A percentile compares a stretch with the other conserved stretches of the same genome.
Evolutionary conservation across 2,113 vertebrate genomes (phyloP).

Genomic region (Coregonus clupeaformis): DNA sequence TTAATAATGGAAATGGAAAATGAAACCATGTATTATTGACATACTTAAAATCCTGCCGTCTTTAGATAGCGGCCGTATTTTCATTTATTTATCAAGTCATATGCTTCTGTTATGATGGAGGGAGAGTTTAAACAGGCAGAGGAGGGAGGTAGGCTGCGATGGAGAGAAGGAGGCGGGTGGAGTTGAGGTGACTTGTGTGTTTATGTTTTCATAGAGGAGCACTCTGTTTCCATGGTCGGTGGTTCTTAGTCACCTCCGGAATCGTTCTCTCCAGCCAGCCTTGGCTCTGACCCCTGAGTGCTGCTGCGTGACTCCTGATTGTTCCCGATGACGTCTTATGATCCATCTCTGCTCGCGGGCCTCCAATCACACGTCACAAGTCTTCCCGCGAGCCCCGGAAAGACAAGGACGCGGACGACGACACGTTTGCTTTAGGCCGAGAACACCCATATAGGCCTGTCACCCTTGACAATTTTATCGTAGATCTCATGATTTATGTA

Average conservation of each 20-base stretch:
- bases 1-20: conserved; percentile 6
- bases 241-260: conserved; percentile 11
- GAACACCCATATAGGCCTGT: no score
- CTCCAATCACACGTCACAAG: conserved; percentile 13
- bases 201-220: conserved; percentile 4
- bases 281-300: conserved; percentile 12
- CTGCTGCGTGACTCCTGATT: conserved; percentile 9
- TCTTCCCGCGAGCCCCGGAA: conserved; percentile 47
- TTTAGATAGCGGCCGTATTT: neutral
- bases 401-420: conserved; percentile 51
- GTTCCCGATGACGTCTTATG: conserved; percentile 3
- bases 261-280: conserved; percentile 1
- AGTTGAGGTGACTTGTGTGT: neutral
- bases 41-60: neutral
- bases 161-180: no score
- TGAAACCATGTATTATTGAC: neutral
- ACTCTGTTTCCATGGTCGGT: conserved; percentile 9
- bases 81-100: neutral
- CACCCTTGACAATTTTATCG: no score
- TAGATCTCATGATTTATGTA: no score
- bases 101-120: neutral
- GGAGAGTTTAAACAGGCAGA: neutral
- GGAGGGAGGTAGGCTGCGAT: neutral
- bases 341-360: neutral
- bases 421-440: neutral